A percentile compares a stretch with the other conserved stretches of the same genome.
phyloP scores from a whole-genome alignment of 2,113 vertebrate species.

The Dicentrarchus labrax region DNA sequence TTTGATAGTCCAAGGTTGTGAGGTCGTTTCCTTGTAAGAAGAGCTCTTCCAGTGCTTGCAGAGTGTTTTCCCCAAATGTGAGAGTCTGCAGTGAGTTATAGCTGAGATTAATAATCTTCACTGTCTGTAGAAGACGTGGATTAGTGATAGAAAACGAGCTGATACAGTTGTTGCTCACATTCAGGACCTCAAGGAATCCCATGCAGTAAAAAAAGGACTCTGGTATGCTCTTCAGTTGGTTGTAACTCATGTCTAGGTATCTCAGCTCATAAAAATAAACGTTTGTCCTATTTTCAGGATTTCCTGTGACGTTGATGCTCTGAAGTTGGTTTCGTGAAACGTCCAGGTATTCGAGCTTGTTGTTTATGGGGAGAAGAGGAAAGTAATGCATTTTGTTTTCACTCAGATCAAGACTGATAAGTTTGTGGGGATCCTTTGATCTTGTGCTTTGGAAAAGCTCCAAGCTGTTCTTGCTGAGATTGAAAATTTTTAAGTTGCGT shows the following conservation, averaged over 20 bases:
- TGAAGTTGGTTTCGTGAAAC: conserved; percentile 91
- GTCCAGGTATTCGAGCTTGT: conserved; percentile 88
- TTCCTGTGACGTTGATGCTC: conserved; percentile 71
- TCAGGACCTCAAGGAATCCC: conserved; percentile 87
- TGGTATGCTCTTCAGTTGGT: conserved; percentile 88
- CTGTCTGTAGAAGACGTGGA: conserved; percentile 69
- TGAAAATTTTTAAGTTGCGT: conserved; percentile 86
- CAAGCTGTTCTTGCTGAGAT: conserved; percentile 95
- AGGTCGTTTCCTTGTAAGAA: conserved; percentile 88
- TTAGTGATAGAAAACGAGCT: conserved; percentile 77
- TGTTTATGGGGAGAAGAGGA: conserved; percentile 87
- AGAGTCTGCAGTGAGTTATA: conserved; percentile 88
- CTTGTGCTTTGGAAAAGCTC: conserved; percentile 87
- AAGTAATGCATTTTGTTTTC: conserved; percentile 92
- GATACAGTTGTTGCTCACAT: conserved; percentile 94
- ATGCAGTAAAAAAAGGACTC: conserved; percentile 86
- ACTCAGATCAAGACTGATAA: conserved; percentile 89
- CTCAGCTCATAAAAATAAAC: conserved; percentile 78
- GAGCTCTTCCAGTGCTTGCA: conserved; percentile 84
- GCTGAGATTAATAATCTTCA: conserved; percentile 89
- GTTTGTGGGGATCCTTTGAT: conserved; percentile 76
- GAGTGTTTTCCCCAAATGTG: conserved; percentile 64
- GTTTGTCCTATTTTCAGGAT: conserved; percentile 47
- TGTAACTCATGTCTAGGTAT: conserved; percentile 94
- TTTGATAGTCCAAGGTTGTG: conserved; percentile 74